Evolutionary conservation across 2,888 invertebrate genomes (phyloP).

Genomic region (Cryptocephalus primarius): DNA sequence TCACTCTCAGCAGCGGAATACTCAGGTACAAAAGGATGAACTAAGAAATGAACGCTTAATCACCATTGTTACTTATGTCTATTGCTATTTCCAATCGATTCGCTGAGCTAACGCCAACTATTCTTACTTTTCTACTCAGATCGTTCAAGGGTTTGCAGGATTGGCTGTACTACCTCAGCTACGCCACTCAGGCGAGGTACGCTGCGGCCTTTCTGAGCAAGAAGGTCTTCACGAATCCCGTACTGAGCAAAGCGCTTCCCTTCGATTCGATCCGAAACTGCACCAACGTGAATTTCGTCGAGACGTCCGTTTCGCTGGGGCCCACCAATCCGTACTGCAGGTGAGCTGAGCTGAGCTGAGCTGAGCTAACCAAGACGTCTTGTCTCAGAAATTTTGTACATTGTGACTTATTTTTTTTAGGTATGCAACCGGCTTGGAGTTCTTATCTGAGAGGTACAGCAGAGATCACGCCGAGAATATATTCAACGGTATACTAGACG

Average conservation of each 20-base stretch:
- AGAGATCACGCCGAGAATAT: slow-evolving; percentile 46
- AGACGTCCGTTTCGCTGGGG: slow-evolving; percentile 41
- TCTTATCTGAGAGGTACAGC: slow-evolving; percentile 59
- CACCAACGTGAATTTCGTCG: slow-evolving; percentile 42
- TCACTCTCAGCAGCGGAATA: slow-evolving; percentile 65
- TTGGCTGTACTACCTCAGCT: slow-evolving; percentile 71
- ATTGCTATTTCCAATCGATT: too few relatives aligned
- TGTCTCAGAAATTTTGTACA: too few relatives aligned
- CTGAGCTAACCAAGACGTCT: too few relatives aligned
- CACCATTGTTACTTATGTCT: too few relatives aligned
- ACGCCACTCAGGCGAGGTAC: slow-evolving; percentile 69
- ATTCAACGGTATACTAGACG: slow-evolving; percentile 49
- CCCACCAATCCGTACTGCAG: slow-evolving; percentile 44
- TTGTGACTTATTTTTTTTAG: slow-evolving; percentile 45
- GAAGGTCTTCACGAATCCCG: slow-evolving; percentile 51
- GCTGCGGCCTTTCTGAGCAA: slow-evolving; percentile 65
- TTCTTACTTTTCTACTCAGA: slow-evolving; percentile 33
- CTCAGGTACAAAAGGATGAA: slow-evolving; percentile 45
- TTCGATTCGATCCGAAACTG: slow-evolving; percentile 47
- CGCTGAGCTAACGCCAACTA: too few relatives aligned
- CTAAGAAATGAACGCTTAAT: too few relatives aligned
- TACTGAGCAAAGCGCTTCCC: slow-evolving; percentile 38
- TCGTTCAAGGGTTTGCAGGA: slow-evolving; percentile 69
- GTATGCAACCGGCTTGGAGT: slow-evolving; percentile 60
- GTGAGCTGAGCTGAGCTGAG: background rate